Evolutionary conservation across 2,888 invertebrate genomes (phyloP).

Genomic region (Athrips mouffetella): DNA sequence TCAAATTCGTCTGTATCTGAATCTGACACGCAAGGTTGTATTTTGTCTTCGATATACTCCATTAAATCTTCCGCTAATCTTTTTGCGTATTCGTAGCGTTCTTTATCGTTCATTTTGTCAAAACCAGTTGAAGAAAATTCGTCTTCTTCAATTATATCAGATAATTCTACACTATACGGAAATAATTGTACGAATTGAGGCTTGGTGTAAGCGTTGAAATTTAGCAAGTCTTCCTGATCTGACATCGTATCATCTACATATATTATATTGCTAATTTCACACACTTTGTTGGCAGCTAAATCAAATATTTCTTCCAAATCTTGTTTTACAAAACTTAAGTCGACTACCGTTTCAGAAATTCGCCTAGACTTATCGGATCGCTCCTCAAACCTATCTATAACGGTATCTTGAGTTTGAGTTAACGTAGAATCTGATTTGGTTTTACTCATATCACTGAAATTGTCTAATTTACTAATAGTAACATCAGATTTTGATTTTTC

Average conservation of each 20-base stretch:
- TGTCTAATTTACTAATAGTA: slow-evolving; percentile 66
- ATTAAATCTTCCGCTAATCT: slow-evolving; percentile 55
- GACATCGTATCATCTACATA: slow-evolving; percentile 59
- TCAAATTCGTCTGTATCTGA: slow-evolving; percentile 58
- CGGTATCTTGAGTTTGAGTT: slow-evolving; percentile 68
- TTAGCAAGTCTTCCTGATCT: slow-evolving; percentile 64
- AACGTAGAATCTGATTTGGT: slow-evolving; percentile 71
- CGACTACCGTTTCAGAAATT: slow-evolving; percentile 65
- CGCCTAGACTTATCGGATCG: slow-evolving; percentile 46
- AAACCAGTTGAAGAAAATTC: slow-evolving; percentile 54
- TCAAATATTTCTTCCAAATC: slow-evolving; percentile 64
- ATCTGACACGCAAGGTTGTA: slow-evolving; percentile 34
- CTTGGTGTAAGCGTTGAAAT: slow-evolving; percentile 63
- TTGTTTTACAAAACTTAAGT: slow-evolving; percentile 60
- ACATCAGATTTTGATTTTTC: slow-evolving; percentile 71
- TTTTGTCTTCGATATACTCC: slow-evolving; percentile 54
- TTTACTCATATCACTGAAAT: slow-evolving; percentile 66
- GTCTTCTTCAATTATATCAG: slow-evolving; percentile 70
- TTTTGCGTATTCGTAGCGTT: slow-evolving; percentile 42
- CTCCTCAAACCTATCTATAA: slow-evolving; percentile 57
- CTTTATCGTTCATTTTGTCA: slow-evolving; percentile 47
- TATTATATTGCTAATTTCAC: slow-evolving; percentile 39
- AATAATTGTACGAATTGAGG: slow-evolving; percentile 51
- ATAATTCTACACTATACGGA: slow-evolving; percentile 64
- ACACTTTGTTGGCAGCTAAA: slow-evolving; percentile 50